phyloP scores from a whole-genome alignment of 2,797 vertebrate genomes.

The Picus viridis region DNA sequence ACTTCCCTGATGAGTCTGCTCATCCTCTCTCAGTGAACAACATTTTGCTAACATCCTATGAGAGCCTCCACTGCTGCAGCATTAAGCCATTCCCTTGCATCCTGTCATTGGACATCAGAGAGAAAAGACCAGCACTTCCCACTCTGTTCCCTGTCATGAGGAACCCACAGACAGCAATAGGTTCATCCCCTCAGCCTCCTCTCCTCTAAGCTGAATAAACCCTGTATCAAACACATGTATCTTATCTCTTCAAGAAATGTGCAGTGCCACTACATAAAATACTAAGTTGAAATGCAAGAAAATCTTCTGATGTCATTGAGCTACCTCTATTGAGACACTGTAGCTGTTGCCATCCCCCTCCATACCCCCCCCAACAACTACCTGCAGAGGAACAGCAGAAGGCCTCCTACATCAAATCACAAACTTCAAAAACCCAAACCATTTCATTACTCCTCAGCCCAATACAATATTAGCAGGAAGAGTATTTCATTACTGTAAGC shows the following conservation, averaged over 20 bases:
- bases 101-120: not conserved
- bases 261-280: not conserved
- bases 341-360: not conserved
- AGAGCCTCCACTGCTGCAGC: not conserved
- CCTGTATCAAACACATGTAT: rapidly evolving
- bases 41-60: not conserved
- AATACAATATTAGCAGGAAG: not conserved
- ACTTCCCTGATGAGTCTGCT: not conserved
- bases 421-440: not conserved
- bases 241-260: rapidly evolving
- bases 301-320: rapidly evolving
- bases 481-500: not conserved
- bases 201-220: not conserved
- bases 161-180: not conserved
- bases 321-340: not conserved
- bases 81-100: rapidly evolving
- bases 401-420: not conserved
- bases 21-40: not conserved
- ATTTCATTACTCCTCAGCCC: not conserved
- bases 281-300: not conserved
- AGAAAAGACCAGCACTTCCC: not conserved
- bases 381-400: not conserved
- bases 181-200: too few species aligned
- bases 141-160: rapidly evolving
- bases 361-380: too few species aligned